Conservation (phyloP, 2,113 vertebrate species). For the Hippocampus zosterae region DNA sequence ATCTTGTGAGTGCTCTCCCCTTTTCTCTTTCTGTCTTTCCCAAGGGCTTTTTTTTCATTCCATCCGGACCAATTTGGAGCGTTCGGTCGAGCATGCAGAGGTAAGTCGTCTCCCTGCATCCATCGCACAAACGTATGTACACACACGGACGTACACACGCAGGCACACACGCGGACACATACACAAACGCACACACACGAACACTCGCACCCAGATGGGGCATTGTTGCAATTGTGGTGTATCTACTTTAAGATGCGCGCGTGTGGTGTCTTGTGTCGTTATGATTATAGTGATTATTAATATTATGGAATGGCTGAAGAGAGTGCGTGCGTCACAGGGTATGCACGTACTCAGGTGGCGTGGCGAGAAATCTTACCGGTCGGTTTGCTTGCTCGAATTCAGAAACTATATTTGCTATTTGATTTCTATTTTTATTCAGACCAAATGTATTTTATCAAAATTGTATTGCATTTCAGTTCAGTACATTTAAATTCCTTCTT, state of each 20-base stretch:
- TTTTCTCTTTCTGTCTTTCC: conserved; percentile 12
- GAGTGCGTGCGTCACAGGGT: neutral
- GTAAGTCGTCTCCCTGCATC: conserved; percentile 47
- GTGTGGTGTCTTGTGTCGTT: neutral
- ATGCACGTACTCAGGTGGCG: neutral
- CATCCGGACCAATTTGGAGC: conserved; percentile 45
- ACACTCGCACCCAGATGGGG: neutral
- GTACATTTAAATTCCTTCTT: neutral
- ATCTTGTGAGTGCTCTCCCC: conserved; percentile 16
- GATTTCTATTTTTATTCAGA: neutral
- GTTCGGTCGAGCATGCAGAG: conserved; percentile 49
- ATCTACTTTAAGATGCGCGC: neutral
- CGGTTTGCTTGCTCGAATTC: neutral
- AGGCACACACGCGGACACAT: neutral
- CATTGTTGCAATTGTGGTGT: neutral
- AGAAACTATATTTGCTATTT: neutral
- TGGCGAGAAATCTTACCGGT: neutral
- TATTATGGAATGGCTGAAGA: neutral
- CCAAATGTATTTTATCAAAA: neutral
- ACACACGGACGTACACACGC: neutral
- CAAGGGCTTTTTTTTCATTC: conserved; percentile 40
- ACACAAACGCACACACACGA: neutral
- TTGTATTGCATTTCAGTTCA: neutral
- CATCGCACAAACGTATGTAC: neutral
- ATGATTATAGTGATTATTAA: neutral